phyloP scores from a whole-genome alignment of 2,113 vertebrate species.

The Tricholaema leucomelas region DNA sequence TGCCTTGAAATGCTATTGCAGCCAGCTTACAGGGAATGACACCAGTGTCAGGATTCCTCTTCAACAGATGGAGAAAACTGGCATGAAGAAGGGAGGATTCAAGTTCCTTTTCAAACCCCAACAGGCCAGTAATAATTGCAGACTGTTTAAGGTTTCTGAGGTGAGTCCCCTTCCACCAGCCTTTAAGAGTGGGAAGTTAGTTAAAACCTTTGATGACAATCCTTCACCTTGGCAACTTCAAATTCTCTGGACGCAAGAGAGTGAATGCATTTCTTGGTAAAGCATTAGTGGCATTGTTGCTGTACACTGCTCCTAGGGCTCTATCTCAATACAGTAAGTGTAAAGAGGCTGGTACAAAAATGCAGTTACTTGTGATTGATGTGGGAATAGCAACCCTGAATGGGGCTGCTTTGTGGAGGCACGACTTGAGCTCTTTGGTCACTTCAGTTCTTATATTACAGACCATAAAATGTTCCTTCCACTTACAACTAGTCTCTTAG shows the following conservation, averaged over 20 bases:
- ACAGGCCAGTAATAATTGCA: not conserved
- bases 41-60: not conserved
- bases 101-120: too few species aligned
- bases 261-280: not conserved
- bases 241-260: not conserved
- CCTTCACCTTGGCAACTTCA: not conserved
- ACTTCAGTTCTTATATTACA: not conserved
- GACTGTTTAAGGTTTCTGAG: not conserved
- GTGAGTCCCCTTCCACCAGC: not conserved
- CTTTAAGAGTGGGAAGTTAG: not conserved
- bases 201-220: not conserved
- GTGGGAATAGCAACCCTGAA: not conserved
- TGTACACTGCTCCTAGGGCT: not conserved
- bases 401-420: not conserved
- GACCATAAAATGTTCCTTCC: not conserved
- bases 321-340: not conserved
- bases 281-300: not conserved
- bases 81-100: not conserved
- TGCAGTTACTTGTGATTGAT: not conserved
- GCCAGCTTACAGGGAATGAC: not conserved
- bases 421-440: not conserved
- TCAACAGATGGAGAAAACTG: not conserved
- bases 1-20: not conserved
- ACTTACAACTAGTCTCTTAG: not conserved
- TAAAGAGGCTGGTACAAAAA: not conserved